Evolutionary conservation across 2,888 invertebrate genomes (phyloP), one percentile per base, ranked within the genome.

Genomic region (Pseudanteris insignis): DNA sequence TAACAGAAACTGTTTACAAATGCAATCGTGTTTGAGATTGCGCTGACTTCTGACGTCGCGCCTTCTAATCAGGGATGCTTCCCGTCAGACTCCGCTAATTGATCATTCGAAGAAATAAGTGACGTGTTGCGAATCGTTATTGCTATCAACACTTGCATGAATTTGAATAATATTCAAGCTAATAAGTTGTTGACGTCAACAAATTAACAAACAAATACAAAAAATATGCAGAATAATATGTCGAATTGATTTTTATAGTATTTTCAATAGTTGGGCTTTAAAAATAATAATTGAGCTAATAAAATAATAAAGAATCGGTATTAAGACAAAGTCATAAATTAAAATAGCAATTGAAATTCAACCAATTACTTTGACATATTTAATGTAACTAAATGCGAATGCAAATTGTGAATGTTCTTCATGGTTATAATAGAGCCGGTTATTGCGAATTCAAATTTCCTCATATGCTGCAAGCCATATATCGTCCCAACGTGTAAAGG

Each of bases 91-190:
- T 38, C 33, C 21, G 29, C 51, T 46, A 51, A 46, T 58, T 58
- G 58, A 58, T 44, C 58, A 58, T 58, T 51, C 46, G 18, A 30
- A 11, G 51, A 34, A 58, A 58, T 58, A 58, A 58, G 58, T 58
- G 46, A 46, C 36, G 51, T 34, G 11, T 18, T 34, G 12, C 15
- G 51, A 58, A 46, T 51, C 50, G 46, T 58, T 51, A 58, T 58
- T 44, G 32, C 2, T 12, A 21, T 9, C 15, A 28, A 7, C 36
- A 30, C 47, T 47, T 32, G 26, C 28, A 24, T 33, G 26, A 21
- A 24, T 32, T 58, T 50, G 33, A 58, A 50, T 43, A 58, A 58
- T 50, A 44, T 58, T 44, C 44, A 28, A 11, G 43, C 12, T 25
- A 57, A 37, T 48, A 43, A 37, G 43, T 10, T 7, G 15, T 32